Evolutionary conservation across 1,140 invertebrate genomes (phyloP).

Genomic region (Drosophila elegans): DNA sequence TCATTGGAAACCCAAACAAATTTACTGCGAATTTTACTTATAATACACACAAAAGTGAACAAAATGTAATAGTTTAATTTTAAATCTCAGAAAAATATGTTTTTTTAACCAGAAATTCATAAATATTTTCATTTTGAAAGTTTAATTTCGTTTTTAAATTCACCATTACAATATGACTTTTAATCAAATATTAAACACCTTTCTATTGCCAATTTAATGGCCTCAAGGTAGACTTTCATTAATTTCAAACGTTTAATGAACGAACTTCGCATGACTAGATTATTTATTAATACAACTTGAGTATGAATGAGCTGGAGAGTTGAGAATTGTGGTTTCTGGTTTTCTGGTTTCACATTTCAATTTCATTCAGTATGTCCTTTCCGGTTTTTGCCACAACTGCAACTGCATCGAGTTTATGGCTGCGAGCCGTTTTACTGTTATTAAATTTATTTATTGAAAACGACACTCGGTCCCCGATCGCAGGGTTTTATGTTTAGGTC

Average conservation of each 20-base stretch:
- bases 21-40: too few species aligned
- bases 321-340: conserved; percentile 14
- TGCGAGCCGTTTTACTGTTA: conserved; percentile 56
- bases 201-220: not conserved
- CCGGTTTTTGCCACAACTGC: conserved; percentile 8
- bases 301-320: not conserved
- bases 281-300: conserved; percentile 29
- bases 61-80: too few species aligned
- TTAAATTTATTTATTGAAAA: conserved; percentile 77
- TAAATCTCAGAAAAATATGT: too few species aligned
- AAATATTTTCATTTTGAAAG: not conserved
- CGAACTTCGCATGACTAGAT: not conserved
- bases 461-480: conserved; percentile 23
- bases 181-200: not conserved
- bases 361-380: conserved; percentile 26
- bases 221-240: not conserved
- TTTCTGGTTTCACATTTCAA: conserved; percentile 8
- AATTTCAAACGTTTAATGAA: conserved; percentile 7
- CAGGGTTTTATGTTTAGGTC: conserved; percentile 51
- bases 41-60: too few species aligned
- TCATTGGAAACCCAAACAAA: too few species aligned
- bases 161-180: not conserved
- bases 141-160: not conserved
- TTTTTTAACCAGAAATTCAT: too few species aligned
- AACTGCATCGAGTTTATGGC: conserved; percentile 34